These are phyloP conservation scores for Phodopus roborovskii DNA, from an alignment of 2,113 vertebrate genomes.

Conservation along the genomic window DNA sequence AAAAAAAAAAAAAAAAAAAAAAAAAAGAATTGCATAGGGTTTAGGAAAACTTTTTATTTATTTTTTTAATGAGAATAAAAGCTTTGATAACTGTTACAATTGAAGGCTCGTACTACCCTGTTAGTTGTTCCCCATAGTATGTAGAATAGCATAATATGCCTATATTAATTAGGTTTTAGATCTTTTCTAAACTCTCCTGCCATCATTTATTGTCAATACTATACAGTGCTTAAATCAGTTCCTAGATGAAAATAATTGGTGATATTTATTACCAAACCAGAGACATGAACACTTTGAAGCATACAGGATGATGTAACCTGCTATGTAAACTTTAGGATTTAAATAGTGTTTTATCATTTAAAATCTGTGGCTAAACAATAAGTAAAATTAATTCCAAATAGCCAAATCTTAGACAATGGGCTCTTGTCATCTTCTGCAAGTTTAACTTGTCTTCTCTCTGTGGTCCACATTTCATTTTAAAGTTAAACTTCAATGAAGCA, in stretches of 20 bases:
- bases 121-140: not conserved
- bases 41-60: too few relatives aligned
- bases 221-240: not conserved
- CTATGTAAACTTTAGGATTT: not conserved
- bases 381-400: slow-evolving; percentile 11
- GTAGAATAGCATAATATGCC: not conserved
- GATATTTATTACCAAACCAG: not conserved
- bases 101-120: not conserved
- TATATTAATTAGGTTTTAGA: not conserved
- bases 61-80: not conserved
- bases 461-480: not conserved
- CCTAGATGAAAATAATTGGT: not conserved
- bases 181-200: not conserved
- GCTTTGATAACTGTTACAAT: not conserved
- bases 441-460: not conserved
- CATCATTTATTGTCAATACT: not conserved
- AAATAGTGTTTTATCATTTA: not conserved
- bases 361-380: slow-evolving; percentile 32
- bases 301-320: not conserved
- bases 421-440: not conserved
- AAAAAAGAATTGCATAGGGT: too few relatives aligned
- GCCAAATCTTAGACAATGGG: not conserved
- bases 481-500: not conserved
- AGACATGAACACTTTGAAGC: not conserved
- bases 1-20: too few relatives aligned